phyloP scores from a whole-genome alignment of 1,140 invertebrate species.

The Leucophenga varia region DNA sequence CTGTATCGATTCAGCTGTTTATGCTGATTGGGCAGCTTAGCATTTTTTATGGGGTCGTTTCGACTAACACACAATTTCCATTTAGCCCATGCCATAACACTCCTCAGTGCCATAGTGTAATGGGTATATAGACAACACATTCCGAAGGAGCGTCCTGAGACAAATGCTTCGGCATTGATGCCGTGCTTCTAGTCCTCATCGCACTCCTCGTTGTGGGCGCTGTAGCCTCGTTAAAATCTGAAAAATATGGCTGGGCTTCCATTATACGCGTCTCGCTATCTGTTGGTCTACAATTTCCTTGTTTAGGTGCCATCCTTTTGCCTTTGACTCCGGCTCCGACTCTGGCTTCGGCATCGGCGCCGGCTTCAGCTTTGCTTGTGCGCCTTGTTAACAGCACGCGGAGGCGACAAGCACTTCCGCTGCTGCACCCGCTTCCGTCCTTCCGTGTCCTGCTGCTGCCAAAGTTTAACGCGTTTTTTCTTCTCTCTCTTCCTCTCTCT shows the following conservation, averaged over 20 bases:
- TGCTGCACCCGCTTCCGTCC: slow-evolving; percentile 9
- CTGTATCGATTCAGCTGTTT: too few relatives aligned
- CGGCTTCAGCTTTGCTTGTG: too few relatives aligned
- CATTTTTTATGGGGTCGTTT: too few relatives aligned
- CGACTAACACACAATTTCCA: too few relatives aligned
- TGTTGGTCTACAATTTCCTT: too few relatives aligned
- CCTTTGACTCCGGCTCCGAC: too few relatives aligned
- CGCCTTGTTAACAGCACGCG: slow-evolving; percentile 30
- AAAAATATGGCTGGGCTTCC: slow-evolving; percentile 44
- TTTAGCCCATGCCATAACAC: too few relatives aligned
- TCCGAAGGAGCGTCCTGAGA: slow-evolving; percentile 20
- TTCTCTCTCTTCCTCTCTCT: neutral
- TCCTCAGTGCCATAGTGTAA: too few relatives aligned
- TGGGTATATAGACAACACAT: too few relatives aligned
- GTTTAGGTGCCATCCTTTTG: too few relatives aligned
- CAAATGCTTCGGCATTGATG: slow-evolving; percentile 32
- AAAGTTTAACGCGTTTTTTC: slow-evolving; percentile 21
- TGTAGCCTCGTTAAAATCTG: slow-evolving; percentile 44
- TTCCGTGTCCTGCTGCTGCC: neutral
- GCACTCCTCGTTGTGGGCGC: slow-evolving; percentile 8
- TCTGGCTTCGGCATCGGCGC: too few relatives aligned
- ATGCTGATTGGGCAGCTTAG: too few relatives aligned
- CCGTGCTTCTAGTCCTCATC: slow-evolving; percentile 8
- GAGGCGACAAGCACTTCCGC: slow-evolving; percentile 24
- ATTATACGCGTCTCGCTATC: slow-evolving; percentile 38